These are phyloP conservation scores for Andrena trimmerana DNA, from an alignment of 2,888 invertebrate species.

Conservation along the genomic window DNA sequence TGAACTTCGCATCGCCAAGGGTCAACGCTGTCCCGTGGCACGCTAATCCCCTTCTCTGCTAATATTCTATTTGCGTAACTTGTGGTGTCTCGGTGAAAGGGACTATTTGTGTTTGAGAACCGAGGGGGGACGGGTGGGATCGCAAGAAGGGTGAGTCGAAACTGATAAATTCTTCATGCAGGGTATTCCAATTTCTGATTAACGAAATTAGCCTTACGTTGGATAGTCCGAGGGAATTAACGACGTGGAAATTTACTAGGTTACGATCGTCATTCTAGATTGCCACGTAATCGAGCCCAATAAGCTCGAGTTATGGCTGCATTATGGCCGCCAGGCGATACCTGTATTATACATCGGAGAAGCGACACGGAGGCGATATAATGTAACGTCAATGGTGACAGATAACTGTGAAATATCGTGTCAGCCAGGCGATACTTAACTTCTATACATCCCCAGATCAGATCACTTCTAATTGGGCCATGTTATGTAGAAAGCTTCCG, in stretches of 20 bases:
- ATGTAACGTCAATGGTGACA: constrained; percentile 9
- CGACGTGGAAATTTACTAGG: constrained; percentile 8
- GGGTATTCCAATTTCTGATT: neutral
- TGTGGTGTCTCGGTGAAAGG: neutral
- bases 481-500: too few species aligned
- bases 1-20: constrained; percentile 19
- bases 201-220: neutral
- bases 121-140: neutral
- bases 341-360: neutral
- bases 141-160: neutral
- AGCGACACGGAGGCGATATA: neutral
- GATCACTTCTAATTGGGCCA: too few species aligned
- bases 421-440: neutral
- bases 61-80: neutral
- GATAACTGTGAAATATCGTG: constrained; percentile 13
- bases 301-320: constrained; percentile 29
- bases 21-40: neutral
- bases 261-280: constrained; percentile 18
- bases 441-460: too few species aligned
- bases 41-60: neutral
- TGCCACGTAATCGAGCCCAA: constrained; percentile 11
- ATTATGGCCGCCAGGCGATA: constrained; percentile 7
- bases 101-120: neutral
- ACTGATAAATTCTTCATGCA: neutral
- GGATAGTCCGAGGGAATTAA: neutral